Evolutionary conservation across 1,140 invertebrate genomes (phyloP).

Genomic region (Lineus longissimus): DNA sequence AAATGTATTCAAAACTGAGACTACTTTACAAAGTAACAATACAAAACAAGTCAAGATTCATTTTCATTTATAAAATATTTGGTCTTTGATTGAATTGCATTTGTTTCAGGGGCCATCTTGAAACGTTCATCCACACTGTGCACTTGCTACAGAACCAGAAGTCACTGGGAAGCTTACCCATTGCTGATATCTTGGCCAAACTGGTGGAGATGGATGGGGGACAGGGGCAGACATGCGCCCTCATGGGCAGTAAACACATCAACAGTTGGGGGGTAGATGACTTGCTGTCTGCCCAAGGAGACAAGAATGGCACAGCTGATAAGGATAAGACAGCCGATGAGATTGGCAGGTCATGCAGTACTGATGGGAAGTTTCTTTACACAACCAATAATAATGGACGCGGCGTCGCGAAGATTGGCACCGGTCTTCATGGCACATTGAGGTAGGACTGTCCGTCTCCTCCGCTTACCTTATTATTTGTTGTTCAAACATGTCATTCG

Average conservation of each 20-base stretch:
- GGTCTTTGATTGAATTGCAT: too few relatives aligned
- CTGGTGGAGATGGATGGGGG: conserved; percentile 46
- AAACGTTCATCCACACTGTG: conserved; percentile 50
- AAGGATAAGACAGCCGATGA: conserved; percentile 41
- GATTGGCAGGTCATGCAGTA: conserved; percentile 37
- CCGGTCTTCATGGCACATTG: conserved; percentile 48
- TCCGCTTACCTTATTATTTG: too few relatives aligned
- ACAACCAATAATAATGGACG: conserved; percentile 45
- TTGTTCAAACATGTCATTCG: too few relatives aligned
- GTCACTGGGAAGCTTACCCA: conserved; percentile 32
- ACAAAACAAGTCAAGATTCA: too few relatives aligned
- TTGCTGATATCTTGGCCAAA: conserved; percentile 38
- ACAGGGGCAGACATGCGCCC: conserved; percentile 31
- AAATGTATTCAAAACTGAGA: too few relatives aligned
- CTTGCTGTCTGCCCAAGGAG: conserved; percentile 25
- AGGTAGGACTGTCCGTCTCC: too few relatives aligned
- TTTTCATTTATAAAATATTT: too few relatives aligned
- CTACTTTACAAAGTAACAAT: too few relatives aligned
- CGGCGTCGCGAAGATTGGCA: conserved; percentile 50
- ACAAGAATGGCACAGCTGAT: conserved; percentile 36
- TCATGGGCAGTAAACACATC: conserved; percentile 44
- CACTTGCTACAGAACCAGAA: conserved; percentile 44
- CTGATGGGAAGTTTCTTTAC: conserved; percentile 48
- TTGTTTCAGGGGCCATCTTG: conserved; percentile 44
- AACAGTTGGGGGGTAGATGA: conserved; percentile 53